Evolutionary conservation across 1,140 invertebrate species (phyloP).

Genomic region (Bombus fervidus): DNA sequence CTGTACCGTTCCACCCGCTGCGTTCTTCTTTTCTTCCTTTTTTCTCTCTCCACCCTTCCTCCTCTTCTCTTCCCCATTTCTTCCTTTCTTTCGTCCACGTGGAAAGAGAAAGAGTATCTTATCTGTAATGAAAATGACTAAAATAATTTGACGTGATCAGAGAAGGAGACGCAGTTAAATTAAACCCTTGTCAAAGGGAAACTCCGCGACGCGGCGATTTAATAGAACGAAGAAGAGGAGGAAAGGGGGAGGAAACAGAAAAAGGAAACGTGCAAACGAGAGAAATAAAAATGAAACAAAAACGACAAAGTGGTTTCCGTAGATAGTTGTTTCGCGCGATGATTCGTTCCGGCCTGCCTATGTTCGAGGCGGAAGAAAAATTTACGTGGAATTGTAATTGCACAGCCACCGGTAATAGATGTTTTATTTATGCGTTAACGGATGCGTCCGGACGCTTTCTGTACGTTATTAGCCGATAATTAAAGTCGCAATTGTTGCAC

Average conservation of each 20-base stretch:
- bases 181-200: constrained; percentile 44
- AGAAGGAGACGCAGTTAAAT: constrained; percentile 38
- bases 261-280: background rate
- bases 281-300: background rate
- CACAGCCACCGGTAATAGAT: background rate
- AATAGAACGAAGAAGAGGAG: constrained; percentile 20
- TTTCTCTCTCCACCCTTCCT: background rate
- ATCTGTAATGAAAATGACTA: constrained; percentile 75
- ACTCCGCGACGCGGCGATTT: constrained; percentile 24
- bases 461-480: constrained; percentile 23
- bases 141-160: constrained; percentile 70
- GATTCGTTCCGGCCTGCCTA: background rate
- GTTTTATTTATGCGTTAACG: constrained; percentile 24
- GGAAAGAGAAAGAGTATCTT: constrained; percentile 48
- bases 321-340: constrained; percentile 29
- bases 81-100: background rate
- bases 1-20: constrained; percentile 51
- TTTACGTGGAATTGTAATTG: background rate
- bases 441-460: too few relatives aligned
- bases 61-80: background rate
- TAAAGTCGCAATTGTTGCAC: constrained; percentile 18
- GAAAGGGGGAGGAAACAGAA: background rate
- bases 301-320: constrained; percentile 21
- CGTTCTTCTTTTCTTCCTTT: constrained; percentile 54
- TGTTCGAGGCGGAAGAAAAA: background rate